Evolutionary conservation across 1,140 invertebrate genomes (phyloP).

Genomic region (Drosophila sulfurigaster): DNA sequence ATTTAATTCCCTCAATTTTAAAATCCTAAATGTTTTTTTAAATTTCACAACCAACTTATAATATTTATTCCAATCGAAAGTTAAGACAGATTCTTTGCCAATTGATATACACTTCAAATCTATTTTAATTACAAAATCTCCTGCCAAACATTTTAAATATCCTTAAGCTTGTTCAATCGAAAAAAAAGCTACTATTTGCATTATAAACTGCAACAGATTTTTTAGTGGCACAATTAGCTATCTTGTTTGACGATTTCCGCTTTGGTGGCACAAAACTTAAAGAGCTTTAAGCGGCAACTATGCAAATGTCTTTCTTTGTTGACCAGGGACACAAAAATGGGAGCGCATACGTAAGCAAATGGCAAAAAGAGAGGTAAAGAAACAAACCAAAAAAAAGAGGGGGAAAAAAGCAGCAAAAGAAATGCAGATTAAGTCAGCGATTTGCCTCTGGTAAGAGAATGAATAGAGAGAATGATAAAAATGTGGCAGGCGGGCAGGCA

Average conservation of each 20-base stretch:
- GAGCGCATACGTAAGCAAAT: slow-evolving; percentile 23
- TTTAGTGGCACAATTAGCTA: slow-evolving; percentile 1
- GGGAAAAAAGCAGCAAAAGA: slow-evolving; percentile 43
- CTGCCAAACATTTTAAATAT: background rate
- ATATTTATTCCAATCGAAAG: no score
- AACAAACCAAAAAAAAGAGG: slow-evolving; percentile 6
- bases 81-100: no score
- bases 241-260: background rate
- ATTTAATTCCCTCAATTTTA: no score
- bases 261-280: slow-evolving; percentile 5
- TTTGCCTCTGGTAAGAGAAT: slow-evolving; percentile 22
- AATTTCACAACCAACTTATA: no score
- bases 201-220: background rate
- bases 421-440: slow-evolving; percentile 77
- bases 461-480: slow-evolving; percentile 39
- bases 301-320: slow-evolving; percentile 51
- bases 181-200: background rate
- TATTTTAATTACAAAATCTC: background rate
- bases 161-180: background rate
- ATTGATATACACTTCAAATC: no score
- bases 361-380: slow-evolving; percentile 25
- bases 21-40: no score
- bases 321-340: slow-evolving; percentile 38
- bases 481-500: slow-evolving; percentile 36
- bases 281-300: slow-evolving; percentile 32